Conservation (phyloP, 2,888 invertebrate species). For the Morpho helenor region DNA sequence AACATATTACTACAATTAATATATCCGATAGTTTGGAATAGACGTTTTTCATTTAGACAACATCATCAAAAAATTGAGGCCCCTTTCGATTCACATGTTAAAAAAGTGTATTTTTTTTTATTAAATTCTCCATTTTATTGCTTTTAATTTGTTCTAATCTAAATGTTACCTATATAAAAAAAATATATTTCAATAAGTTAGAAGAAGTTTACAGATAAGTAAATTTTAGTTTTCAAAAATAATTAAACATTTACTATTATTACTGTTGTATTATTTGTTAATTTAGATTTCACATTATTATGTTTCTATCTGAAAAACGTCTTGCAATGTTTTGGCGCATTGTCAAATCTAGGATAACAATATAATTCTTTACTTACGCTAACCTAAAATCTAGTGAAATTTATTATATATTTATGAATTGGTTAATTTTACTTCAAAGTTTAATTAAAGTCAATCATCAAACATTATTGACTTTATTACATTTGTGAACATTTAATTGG, state of each 20-base stretch:
- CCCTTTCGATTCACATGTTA: not conserved
- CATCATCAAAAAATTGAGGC: slow-evolving; percentile 16
- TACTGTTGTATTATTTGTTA: too few species aligned
- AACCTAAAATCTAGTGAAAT: slow-evolving; percentile 4
- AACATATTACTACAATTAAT: not conserved
- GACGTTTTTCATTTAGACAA: slow-evolving; percentile 26
- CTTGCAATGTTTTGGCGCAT: slow-evolving; percentile 54
- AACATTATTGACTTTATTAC: too few species aligned
- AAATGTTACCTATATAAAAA: too few species aligned
- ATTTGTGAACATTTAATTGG: too few species aligned
- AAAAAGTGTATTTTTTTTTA: not conserved
- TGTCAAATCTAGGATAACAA: slow-evolving; percentile 45
- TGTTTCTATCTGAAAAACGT: slow-evolving; percentile 30
- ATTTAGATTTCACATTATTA: not conserved
- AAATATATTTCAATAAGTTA: too few species aligned
- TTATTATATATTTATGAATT: too few species aligned
- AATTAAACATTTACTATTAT: too few species aligned
- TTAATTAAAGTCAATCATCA: too few species aligned
- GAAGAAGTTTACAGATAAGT: too few species aligned
- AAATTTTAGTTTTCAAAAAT: too few species aligned
- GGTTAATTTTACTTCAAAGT: too few species aligned
- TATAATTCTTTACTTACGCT: slow-evolving; percentile 5
- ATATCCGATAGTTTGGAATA: slow-evolving; percentile 18
- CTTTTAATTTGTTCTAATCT: not conserved
- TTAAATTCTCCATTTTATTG: not conserved